These are phyloP conservation scores for Drosophila subquinaria DNA, from an alignment of 2,888 invertebrate genomes.

Conservation along the genomic window DNA sequence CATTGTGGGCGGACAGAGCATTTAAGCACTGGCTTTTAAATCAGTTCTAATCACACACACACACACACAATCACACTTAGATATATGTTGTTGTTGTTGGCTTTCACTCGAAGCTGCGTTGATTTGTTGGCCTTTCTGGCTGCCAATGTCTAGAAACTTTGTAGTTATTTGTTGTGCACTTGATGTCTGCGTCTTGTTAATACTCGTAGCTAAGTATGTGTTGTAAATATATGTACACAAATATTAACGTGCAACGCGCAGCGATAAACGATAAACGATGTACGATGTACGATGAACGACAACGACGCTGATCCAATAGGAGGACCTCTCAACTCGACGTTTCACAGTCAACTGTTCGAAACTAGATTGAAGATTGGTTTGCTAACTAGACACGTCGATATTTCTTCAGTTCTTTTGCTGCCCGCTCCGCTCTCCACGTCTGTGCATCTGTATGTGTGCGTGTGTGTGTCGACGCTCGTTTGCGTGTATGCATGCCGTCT, in stretches of 20 bases:
- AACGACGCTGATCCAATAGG: conserved; percentile 78
- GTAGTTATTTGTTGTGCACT: conserved; percentile 33
- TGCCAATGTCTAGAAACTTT: conserved; percentile 26
- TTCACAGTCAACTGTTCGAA: conserved; percentile 86
- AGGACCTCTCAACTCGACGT: conserved; percentile 85
- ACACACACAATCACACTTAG: conserved; percentile 1
- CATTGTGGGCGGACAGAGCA: conserved; percentile 86
- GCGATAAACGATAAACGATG: conserved; percentile 34
- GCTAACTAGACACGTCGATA: conserved; percentile 86
- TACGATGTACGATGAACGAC: conserved; percentile 44
- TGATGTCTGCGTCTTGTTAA: conserved; percentile 42
- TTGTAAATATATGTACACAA: not conserved
- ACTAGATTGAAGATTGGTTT: conserved; percentile 86
- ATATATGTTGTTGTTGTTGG: conserved; percentile 7
- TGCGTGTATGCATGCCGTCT: conserved; percentile 49
- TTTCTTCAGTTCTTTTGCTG: conserved; percentile 83
- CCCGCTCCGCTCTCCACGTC: conserved; percentile 50
- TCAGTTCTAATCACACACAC: conserved; percentile 17
- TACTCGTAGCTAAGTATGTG: conserved; percentile 15
- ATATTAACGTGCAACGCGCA: conserved; percentile 33
- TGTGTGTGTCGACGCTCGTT: conserved; percentile 9
- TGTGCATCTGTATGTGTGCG: conserved; percentile 26
- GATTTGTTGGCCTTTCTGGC: conserved; percentile 17
- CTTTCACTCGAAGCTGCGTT: conserved; percentile 28
- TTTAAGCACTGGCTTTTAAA: conserved; percentile 53